These are phyloP conservation scores for Phrynosoma platyrhinos DNA, from an alignment of 2,113 vertebrate species.

Conservation along the genomic window DNA sequence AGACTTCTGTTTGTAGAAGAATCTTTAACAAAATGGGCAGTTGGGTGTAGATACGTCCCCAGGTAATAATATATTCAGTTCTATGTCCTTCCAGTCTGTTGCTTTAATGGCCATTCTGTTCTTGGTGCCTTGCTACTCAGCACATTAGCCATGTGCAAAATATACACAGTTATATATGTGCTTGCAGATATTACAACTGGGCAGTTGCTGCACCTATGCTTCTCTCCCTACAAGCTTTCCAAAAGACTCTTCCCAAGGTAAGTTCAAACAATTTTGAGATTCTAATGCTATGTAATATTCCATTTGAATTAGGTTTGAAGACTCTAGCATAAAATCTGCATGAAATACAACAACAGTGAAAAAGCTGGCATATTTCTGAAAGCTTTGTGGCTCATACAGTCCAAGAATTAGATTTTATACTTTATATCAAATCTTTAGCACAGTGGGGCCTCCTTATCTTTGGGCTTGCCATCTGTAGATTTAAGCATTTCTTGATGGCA, in stretches of 20 bases:
- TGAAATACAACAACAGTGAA: background rate
- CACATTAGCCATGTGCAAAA: background rate
- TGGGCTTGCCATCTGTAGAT: no score
- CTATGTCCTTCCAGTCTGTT: background rate
- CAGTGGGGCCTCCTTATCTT: no score
- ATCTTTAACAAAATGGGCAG: background rate
- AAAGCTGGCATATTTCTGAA: background rate
- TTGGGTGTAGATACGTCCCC: background rate
- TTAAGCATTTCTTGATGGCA: no score
- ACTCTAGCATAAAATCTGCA: background rate
- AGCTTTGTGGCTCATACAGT: background rate
- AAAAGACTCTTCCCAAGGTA: constrained; percentile 93
- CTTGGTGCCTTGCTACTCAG: background rate
- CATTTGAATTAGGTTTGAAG: background rate
- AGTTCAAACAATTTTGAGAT: background rate
- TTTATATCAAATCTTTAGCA: background rate
- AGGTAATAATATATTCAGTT: background rate
- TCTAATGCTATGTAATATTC: background rate
- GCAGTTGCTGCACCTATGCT: constrained; percentile 94
- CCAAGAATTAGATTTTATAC: background rate
- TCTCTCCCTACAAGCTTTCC: constrained; percentile 91
- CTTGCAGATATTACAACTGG: constrained; percentile 94
- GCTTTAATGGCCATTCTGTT: background rate
- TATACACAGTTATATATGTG: background rate
- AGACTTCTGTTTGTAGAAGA: background rate